Evolutionary conservation across 1,140 invertebrate genomes (phyloP), one percentile per base, ranked within the genome.

Genomic region (Doryteuthis pealeii): DNA sequence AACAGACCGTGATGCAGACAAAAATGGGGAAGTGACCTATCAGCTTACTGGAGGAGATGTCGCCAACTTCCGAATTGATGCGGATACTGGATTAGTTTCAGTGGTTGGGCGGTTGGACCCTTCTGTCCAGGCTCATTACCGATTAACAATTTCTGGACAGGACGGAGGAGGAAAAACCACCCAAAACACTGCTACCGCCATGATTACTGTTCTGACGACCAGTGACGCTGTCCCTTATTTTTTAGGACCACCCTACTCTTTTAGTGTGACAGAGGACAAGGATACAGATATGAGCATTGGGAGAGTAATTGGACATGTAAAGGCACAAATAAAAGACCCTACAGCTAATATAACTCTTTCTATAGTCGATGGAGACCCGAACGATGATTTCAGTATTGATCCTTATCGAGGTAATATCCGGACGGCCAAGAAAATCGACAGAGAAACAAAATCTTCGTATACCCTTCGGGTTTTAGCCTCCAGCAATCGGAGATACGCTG

Each of bases 1-100:
- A 1, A 91, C 92, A 43, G 95, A 96, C 86, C 90, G 91, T 72
- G 94, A 96, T 86, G 91, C 91, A 78, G 94, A 94, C 1, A 90
- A 92, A 92, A 96, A 89, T 94, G 96, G 78, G n/a, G 79, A 78
- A 74, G 81, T 84, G 26, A 81, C 71, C 18, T 87, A 84, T 78
- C 72, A 76, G n/a, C 78, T 85, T 22, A 54, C 70, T 8, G 74
- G 76, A 14, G 77, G 73, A 40, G 71, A 77, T 69, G 78, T 75
- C 73, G 73, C 77, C 68, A 81, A 78, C 12, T 86, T 86, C 70
- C n/a, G 62, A 14, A 79, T 86, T 30, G 75, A 85, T 58, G 35
- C 70, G 26, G 69, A 67, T 68, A 76, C 79, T 70, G 84, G 83
- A n/a, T 65, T 72, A 14, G 81, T 84, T 2, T 78, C 75, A 22